These are phyloP conservation scores for Drosophila hawaiiensis DNA, from an alignment of 2,888 invertebrate species.

Conservation along the genomic window DNA sequence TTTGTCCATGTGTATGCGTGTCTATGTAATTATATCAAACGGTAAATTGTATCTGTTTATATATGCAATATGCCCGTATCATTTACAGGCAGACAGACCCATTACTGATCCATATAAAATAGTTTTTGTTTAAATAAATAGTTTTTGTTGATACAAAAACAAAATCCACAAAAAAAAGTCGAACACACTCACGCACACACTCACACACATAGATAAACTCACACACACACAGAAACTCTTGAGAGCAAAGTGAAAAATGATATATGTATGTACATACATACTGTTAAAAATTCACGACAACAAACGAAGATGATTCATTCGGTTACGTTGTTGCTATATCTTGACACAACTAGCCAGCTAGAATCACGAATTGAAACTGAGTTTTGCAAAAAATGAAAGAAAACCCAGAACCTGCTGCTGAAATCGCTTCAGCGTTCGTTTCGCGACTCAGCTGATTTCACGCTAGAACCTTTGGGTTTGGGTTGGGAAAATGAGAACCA, in stretches of 20 bases:
- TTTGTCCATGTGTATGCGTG: constrained; percentile 13
- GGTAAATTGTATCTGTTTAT: constrained; percentile 51
- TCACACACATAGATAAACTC: not conserved
- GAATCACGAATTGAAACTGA: constrained; percentile 79
- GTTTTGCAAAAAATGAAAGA: constrained; percentile 73
- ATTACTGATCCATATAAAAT: constrained; percentile 50
- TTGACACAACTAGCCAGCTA: constrained; percentile 72
- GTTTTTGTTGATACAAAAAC: constrained; percentile 59
- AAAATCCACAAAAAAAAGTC: constrained; percentile 29
- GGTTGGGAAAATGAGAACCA: constrained; percentile 31
- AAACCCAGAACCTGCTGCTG: constrained; percentile 75
- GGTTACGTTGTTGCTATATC: constrained; percentile 52
- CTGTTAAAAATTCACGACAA: constrained; percentile 54
- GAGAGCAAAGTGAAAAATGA: constrained; percentile 39
- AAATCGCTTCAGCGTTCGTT: constrained; percentile 32
- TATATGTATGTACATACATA: constrained; percentile 28
- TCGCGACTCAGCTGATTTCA: constrained; percentile 61
- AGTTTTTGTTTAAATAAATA: constrained; percentile 56
- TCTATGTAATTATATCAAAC: constrained; percentile 34
- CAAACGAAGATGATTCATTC: constrained; percentile 70
- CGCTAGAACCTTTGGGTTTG: constrained; percentile 30
- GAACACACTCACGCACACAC: constrained; percentile 21
- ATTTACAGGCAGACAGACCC: constrained; percentile 34
- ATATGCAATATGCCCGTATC: constrained; percentile 30
- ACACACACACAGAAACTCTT: constrained; percentile 15